Base-by-base conservation (phyloP, 2,888 invertebrate genomes). In the Opisthograptis luteolata region DNA sequence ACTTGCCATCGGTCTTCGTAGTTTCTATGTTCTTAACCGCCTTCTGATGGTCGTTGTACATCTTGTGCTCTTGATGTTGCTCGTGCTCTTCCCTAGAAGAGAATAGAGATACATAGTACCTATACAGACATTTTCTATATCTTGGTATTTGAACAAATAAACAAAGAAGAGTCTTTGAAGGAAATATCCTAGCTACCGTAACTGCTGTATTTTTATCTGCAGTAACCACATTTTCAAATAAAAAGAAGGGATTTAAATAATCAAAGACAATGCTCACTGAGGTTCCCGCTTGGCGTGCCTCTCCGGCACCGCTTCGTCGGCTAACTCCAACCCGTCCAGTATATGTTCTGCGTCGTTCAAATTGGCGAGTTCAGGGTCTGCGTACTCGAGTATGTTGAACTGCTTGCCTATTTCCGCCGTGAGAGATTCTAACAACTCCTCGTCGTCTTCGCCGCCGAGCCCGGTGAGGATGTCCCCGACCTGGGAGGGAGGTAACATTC, bases 361-460 rank as follows among this genome's bases (percentile, higher is more conserved):
- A 53, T 94, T 94, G 62, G 97, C 97, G 41, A 98, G 87, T 83
- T 98, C 98, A 0, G 98, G 97, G 91, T 98, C 98, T 0, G 97
- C 98, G 81, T 98, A 98, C 81, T 98, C 97, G 58, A 98, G 86
- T 70, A 98, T 97, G 81, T 98, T 98, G 84, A 98, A 98, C 88
- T 98, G 98, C 54, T 96, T 95, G 3, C 97, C 97, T 92, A 97
- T 96, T 86, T 96, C 96, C n/a, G 95, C 96, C 70, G 92, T 87
- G 27, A 93, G 74, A 0, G 93, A 93, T 60, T 92, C 92, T 15
- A 97, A 89, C 28, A 97, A 91, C 70, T 97, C 97, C 67, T 96
- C 96, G 72, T 97, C 97, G 70, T 97, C 97, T 61, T 97, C 97
- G 43, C 96, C 95, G 2, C 95, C 96, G 31, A 97, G 89, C 10